Evolutionary conservation across 1,140 invertebrate genomes (phyloP), one percentile per base, ranked within the genome.

Genomic region (Pseudobourletiella spinata): DNA sequence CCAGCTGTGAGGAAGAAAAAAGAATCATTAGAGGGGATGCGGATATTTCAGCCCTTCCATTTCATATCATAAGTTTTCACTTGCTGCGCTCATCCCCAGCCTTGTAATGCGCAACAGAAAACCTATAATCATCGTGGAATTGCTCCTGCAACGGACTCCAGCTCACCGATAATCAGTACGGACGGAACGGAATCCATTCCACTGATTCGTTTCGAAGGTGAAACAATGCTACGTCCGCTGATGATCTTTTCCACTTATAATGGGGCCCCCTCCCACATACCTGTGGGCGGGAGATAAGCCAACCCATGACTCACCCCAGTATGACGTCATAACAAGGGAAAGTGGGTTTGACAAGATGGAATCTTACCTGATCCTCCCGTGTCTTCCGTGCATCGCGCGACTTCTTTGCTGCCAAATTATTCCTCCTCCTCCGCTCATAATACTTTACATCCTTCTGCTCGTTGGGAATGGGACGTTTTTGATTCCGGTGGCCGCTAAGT

Each of bases 391-490:
- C 87, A 74, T 94, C 89, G 35, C 91, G 76, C 0, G 88, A 91
- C 72, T 91, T 91, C 75, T 94, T 95, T 0, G 91, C 91, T 0
- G 91, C 91, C 71, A 88, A 82, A 74, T 95, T 95, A 76, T 94
- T 95, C 1, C 89, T 79, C 73, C 86, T 83, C 65, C 91, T 78
- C 43, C 89, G 77, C 73, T 94, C 91, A 71, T 84, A 94, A 75
- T 95, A 94, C 73, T 90, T 91, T 25, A 85, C 84, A 72, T 94
- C 91, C 73, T 93, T 93, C 71, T 88, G 80, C 32, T 89, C 88
- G 3, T 86, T 83, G 0, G 89, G 89, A 14, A 55, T 55, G 3
- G 52, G 52, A 18, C 52, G 28, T 18, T 55, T 55, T 14, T 32
- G 29, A 39, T 55, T 55, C 39, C 52, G 11, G 39, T 11, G 50